Evolutionary conservation across 2,888 invertebrate species (phyloP).

Genomic region (Caenorhabditis angaria): DNA sequence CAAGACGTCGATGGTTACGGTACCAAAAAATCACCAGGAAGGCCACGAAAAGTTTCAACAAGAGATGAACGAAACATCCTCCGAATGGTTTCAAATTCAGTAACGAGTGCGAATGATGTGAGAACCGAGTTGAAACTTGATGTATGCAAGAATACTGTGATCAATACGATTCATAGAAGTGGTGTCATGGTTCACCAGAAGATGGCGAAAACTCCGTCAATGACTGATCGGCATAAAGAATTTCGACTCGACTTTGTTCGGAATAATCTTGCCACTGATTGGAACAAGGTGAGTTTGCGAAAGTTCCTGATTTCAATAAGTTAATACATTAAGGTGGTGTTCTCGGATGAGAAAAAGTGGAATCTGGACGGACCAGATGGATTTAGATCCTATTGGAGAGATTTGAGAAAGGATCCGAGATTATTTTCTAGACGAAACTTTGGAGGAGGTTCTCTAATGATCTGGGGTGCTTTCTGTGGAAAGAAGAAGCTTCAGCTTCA

Average conservation of each 20-base stretch:
- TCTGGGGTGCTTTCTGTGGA: conserved; percentile 44
- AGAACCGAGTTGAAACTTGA: neutral
- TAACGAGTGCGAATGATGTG: neutral
- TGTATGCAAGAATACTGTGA: neutral
- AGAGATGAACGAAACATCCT: neutral
- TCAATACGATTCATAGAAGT: neutral
- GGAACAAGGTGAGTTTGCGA: neutral
- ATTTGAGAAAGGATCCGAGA: conserved; percentile 45
- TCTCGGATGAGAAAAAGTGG: conserved; percentile 58
- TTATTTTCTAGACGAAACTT: conserved; percentile 39
- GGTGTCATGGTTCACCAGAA: neutral
- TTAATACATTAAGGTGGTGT: conserved; percentile 38
- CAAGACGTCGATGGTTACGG: neutral
- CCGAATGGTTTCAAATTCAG: neutral
- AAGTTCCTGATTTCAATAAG: rapidly evolving
- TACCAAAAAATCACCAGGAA: neutral
- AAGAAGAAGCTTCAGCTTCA: neutral
- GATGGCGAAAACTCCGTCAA: conserved; percentile 9
- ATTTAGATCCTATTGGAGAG: conserved; percentile 34
- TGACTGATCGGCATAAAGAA: conserved; percentile 17
- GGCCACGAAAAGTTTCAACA: neutral
- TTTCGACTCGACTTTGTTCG: conserved; percentile 25
- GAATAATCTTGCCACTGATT: conserved; percentile 13
- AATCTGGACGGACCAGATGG: conserved; percentile 4
- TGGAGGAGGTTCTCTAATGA: conserved; percentile 58